These are phyloP conservation scores for Poecilia wingei DNA, from an alignment of 2,797 vertebrate genomes.

Conservation along the genomic window DNA sequence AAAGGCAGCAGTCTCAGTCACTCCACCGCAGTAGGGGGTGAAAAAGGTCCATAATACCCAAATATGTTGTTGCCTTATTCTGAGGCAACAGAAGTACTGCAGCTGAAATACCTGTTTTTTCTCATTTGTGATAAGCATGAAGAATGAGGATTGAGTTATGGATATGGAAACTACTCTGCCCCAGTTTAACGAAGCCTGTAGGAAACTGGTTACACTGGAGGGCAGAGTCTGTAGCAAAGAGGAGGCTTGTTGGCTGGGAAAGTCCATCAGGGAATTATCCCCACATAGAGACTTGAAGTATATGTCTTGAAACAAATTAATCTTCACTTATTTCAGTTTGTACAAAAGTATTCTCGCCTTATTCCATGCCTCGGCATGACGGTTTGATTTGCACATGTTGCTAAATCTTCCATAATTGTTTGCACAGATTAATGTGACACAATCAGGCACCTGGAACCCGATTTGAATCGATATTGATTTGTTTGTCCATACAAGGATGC, in stretches of 20 bases:
- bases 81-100: neutral
- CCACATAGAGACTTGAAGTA: conserved; percentile 29
- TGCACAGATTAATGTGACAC: too few species aligned
- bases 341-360: neutral
- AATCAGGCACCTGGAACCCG: too few species aligned
- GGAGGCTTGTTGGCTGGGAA: conserved; percentile 21
- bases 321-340: conserved; percentile 10
- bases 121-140: conserved; percentile 11
- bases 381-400: too few species aligned
- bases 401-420: too few species aligned
- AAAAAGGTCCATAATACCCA: conserved; percentile 14
- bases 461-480: too few species aligned
- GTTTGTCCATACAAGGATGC: neutral
- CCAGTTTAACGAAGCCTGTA: conserved; percentile 7
- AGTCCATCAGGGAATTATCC: conserved; percentile 26
- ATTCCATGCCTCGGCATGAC: too few species aligned
- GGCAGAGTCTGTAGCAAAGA: conserved; percentile 16
- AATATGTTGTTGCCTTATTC: conserved; percentile 3
- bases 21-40: conserved; percentile 13
- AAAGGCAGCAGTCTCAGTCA: conserved; percentile 13
- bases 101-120: neutral
- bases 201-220: conserved; percentile 16
- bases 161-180: neutral
- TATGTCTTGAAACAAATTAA: conserved; percentile 14
- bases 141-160: neutral